These are phyloP conservation scores for Silurus meridionalis DNA, from an alignment of 2,113 vertebrate genomes.

Conservation along the genomic window DNA sequence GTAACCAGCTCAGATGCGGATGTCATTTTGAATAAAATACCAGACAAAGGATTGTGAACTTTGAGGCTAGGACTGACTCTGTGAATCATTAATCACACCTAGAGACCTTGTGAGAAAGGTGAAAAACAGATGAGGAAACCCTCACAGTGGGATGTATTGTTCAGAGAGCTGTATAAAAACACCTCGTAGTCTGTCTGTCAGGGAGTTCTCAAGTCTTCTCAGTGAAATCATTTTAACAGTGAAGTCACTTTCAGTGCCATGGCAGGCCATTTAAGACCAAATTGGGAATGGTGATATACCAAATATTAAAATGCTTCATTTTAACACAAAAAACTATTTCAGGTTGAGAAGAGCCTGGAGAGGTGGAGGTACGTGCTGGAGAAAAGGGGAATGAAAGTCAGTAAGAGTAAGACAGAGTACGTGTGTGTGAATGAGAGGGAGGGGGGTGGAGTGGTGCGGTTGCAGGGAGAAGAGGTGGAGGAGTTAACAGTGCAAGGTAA, in stretches of 20 bases:
- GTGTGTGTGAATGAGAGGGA: too few species aligned
- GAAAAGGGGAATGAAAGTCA: too few species aligned
- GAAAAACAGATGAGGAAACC: not conserved
- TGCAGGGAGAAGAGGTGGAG: too few species aligned
- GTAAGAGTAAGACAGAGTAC: not conserved
- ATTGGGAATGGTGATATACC: not conserved
- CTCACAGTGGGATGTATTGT: not conserved
- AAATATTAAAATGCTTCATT: not conserved
- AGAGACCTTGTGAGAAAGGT: not conserved
- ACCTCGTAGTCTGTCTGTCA: not conserved
- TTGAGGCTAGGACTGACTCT: conserved; percentile 48
- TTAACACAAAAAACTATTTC: not conserved
- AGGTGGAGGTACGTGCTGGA: too few species aligned
- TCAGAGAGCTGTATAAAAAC: not conserved
- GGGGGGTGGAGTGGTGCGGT: too few species aligned
- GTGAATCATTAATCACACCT: conserved; percentile 69
- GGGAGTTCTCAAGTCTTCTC: not conserved
- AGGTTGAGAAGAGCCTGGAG: too few species aligned
- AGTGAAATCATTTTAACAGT: not conserved
- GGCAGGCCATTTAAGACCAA: not conserved
- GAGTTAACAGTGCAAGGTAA: too few species aligned
- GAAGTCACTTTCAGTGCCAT: not conserved
- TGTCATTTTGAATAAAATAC: conserved; percentile 46
- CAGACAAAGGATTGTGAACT: conserved; percentile 50
- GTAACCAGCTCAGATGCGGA: conserved; percentile 43